These are phyloP conservation scores for Coelinius sp. DNA, from an alignment of 2,888 invertebrate genomes.

Conservation along the genomic window DNA sequence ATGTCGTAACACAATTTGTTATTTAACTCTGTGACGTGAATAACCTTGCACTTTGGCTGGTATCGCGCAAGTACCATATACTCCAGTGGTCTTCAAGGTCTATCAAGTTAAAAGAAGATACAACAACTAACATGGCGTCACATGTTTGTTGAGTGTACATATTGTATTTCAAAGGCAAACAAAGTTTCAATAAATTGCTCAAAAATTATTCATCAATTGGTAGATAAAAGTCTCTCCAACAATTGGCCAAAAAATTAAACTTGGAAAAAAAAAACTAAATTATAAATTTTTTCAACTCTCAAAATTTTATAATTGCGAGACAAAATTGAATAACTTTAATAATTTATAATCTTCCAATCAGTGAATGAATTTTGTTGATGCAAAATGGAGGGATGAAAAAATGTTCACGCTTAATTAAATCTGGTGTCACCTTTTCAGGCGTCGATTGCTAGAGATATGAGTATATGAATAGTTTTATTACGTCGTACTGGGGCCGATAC, in stretches of 20 bases:
- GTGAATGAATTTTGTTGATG: background rate
- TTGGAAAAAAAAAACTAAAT: constrained; percentile 23
- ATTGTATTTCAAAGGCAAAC: constrained; percentile 22
- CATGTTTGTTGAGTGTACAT: constrained; percentile 38
- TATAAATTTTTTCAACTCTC: no score
- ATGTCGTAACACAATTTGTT: constrained; percentile 33
- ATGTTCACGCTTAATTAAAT: background rate
- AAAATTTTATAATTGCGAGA: background rate
- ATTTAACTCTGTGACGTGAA: constrained; percentile 42
- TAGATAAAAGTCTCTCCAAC: no score
- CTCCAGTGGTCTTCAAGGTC: constrained; percentile 45
- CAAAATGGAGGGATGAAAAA: background rate
- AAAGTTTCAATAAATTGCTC: background rate
- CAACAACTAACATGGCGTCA: constrained; percentile 34
- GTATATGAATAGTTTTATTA: constrained; percentile 55
- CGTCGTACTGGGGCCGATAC: constrained; percentile 54
- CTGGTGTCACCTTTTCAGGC: background rate
- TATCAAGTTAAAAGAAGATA: constrained; percentile 45
- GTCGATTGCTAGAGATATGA: constrained; percentile 19
- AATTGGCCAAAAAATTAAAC: background rate
- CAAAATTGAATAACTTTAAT: background rate
- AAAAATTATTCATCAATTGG: background rate
- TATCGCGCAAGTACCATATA: constrained; percentile 41
- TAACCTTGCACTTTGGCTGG: constrained; percentile 51
- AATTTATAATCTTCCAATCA: no score